Base-by-base conservation (phyloP, 2,888 invertebrate species). In the Hirtodrosophila cameraria region DNA sequence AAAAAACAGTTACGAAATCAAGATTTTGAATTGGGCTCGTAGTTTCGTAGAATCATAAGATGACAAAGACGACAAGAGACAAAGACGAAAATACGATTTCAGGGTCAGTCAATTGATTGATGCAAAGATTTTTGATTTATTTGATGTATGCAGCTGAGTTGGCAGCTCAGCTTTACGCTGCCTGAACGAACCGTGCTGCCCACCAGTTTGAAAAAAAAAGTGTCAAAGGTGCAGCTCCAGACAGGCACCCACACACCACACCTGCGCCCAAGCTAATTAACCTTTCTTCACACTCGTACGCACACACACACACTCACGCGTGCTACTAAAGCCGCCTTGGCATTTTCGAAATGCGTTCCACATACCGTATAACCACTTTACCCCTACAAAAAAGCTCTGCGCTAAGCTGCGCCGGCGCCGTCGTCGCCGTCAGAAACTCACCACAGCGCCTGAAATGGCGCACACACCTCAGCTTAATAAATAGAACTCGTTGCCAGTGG, bases 401-500 rank as follows among this genome's bases (percentile, higher is more conserved):
- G 2, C 3, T 15, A 18, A 33, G 66, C 41, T 15, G 70, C 62
- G 71, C 65, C 49, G 63, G 67, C 73, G 79, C 65, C 25, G 62
- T 28, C 54, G 54, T 15, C 13, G 60, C 27, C 38, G 42, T 35
- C n/a, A 20, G 20, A 59, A 73, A 73, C 39, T 76, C 87, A 89
- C 90, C 90, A 89, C 89, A 84, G 31, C 55, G 62, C 42, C 80
- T 69, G 68, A 77, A 59, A 73, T 54, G 68, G 69, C 72, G 72
- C 72, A 60, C 60, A 75, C 78, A 76, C 75, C 88, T 50, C 87
- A 86, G 89, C 91, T 91, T 91, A 89, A 91, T 91, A 91, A 91
- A 91, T 91, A 91, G 91, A 90, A 90, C 91, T 88, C 87, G 88
- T 86, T 87, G 86, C 79, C 75, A 77, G 75, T 82, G 87, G 89